Evolutionary conservation across 1,140 invertebrate genomes (phyloP), one percentile per base, ranked within the genome.

Genomic region (Heliconius nattereri): DNA sequence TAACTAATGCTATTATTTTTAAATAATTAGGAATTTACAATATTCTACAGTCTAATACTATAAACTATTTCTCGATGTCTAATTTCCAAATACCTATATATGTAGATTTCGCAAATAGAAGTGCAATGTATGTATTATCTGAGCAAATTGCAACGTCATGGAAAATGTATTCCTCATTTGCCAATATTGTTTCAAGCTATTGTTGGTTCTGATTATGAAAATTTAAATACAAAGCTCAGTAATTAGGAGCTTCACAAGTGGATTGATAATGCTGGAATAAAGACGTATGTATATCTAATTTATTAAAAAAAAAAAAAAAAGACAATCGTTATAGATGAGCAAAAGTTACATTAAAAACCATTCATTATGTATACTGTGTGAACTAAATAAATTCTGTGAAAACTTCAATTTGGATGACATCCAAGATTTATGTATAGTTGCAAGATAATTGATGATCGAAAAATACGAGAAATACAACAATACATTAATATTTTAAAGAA

Each of bases 361-460:
- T 20, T 52, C 40, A 16, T 52, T 6, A 52, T 26, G 29, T 16
- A 66, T 29, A 66, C 9, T 66, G 23, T 60, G 57, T 29, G 26
- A 16, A 26, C 26, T 73, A 23, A 73, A 57, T 49, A 37, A 80
- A 71, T 75, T 76, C 49, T 52, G 11, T 32, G 75, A 76, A 76
- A 80, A 76, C 29, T 75, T 57, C 23, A 23, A 81, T 72, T 81
- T 78, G 76, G 80, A 71, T 29, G 49, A 57, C 23, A 35, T 78
- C 80, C 80, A 81, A 81, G 54, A 75, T 49, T 71, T 80, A 75
- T 81, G 57, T 16, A 66, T 66, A 11, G 60, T 66, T 66, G 8
- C 23, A 29, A 66, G 26, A 66, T 66, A 66, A 66, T 60, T 60
- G 57, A 60, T 66, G 60, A 66, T 66, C 26, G 57, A 66, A 29